Percentiles rank a stretch among this genome's conserved stretches.
These are phyloP conservation scores for Pyrrhura leucotis DNA, from an alignment of 2,797 vertebrate genomes.

Conservation along the genomic window DNA sequence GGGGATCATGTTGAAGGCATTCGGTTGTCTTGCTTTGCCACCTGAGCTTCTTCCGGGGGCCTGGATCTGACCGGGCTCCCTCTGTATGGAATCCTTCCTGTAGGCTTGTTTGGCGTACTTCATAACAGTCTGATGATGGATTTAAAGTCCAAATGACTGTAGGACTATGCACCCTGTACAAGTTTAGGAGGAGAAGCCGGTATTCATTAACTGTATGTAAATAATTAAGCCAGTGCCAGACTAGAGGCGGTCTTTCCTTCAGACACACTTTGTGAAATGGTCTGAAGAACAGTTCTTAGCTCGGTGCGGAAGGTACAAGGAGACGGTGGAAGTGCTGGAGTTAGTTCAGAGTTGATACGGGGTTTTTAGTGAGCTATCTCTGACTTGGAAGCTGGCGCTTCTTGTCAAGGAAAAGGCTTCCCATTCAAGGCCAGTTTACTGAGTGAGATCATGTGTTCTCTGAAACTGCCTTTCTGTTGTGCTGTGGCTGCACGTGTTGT, in stretches of 20 bases:
- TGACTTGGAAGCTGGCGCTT: neutral
- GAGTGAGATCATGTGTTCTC: neutral
- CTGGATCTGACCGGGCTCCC: accelerated
- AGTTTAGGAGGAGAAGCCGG: slow-evolving; percentile 46
- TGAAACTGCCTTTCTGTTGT: neutral
- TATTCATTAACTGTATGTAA: slow-evolving; percentile 66
- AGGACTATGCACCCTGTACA: slow-evolving; percentile 60
- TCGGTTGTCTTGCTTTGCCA: neutral
- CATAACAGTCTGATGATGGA: neutral
- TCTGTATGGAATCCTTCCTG: neutral
- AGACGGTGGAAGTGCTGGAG: neutral
- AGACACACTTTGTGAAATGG: neutral
- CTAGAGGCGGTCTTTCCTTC: slow-evolving; percentile 23
- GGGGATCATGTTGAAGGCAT: neutral
- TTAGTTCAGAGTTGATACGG: neutral
- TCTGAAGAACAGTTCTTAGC: neutral
- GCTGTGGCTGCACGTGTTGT: neutral
- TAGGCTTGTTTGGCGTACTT: neutral
- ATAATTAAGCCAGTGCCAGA: slow-evolving; percentile 57
- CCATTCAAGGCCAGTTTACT: neutral
- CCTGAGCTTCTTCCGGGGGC: neutral
- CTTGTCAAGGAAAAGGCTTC: neutral
- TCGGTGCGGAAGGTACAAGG: neutral
- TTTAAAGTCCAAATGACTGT: slow-evolving; percentile 54
- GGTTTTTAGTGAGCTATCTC: neutral